A percentile compares a stretch with the other conserved stretches of the same genome.
phyloP scores from a whole-genome alignment of 2,797 vertebrate species.

The Cyclura pinguis region DNA sequence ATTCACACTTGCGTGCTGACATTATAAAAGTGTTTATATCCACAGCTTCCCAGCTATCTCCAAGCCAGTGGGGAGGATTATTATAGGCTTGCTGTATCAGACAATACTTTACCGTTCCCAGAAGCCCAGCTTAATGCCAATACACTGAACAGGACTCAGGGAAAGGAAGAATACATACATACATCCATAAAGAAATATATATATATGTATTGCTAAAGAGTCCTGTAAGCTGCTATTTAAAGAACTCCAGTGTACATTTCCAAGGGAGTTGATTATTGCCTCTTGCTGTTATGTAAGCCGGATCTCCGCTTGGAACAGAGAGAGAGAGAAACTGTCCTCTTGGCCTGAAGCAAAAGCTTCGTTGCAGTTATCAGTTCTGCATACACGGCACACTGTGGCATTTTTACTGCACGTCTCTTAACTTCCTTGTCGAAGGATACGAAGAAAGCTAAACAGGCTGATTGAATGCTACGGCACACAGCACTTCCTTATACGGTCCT shows the following conservation, averaged over 20 bases:
- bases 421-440: neutral
- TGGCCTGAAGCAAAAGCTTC: conserved; percentile 36
- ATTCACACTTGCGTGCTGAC: neutral
- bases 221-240: conserved; percentile 44
- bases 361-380: neutral
- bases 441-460: neutral
- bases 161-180: conserved; percentile 44
- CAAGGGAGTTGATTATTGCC: conserved; percentile 37
- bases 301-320: conserved; percentile 43
- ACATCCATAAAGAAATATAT: neutral
- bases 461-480: too few relatives aligned
- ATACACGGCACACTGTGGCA: neutral
- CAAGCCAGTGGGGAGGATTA: conserved; percentile 63
- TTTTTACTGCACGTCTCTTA: neutral
- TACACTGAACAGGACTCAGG: conserved; percentile 65
- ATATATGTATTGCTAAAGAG: conserved; percentile 35
- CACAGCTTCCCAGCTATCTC: conserved; percentile 59
- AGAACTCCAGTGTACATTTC: conserved; percentile 48
- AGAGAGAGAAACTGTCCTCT: conserved; percentile 38
- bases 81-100: neutral
- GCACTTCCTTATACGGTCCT: too few relatives aligned
- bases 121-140: conserved; percentile 69
- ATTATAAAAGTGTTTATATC: conserved; percentile 21
- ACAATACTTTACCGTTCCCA: conserved; percentile 67
- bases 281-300: conserved; percentile 44